A percentile compares a stretch with the other conserved stretches of the same genome.
Evolutionary conservation across 2,888 invertebrate species (phyloP).

Genomic region (Spilosoma lubricipeda): DNA sequence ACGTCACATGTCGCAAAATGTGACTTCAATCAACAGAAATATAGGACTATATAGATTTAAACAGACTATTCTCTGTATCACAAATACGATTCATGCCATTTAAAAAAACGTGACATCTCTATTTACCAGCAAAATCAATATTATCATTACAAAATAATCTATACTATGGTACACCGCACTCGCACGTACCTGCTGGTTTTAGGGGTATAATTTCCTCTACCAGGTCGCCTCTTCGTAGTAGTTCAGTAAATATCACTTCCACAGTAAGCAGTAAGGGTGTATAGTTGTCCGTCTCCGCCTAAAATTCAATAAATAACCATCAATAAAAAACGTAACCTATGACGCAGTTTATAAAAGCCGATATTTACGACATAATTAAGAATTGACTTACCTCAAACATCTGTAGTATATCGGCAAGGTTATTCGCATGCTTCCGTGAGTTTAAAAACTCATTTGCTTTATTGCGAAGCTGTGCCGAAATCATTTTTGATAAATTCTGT

Average conservation of each 20-base stretch:
- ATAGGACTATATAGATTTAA: conserved; percentile 10
- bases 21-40: conserved; percentile 35
- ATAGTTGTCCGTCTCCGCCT: conserved; percentile 80
- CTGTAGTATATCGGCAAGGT: conserved; percentile 89
- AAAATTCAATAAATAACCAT: conserved; percentile 62
- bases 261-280: conserved; percentile 88
- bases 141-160: conserved; percentile 48
- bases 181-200: conserved; percentile 83
- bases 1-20: conserved; percentile 66
- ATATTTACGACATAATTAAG: conserved; percentile 24
- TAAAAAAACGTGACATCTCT: conserved; percentile 15
- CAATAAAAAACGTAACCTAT: conserved; percentile 65
- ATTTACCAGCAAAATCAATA: conserved; percentile 65
- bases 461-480: conserved; percentile 88
- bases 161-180: conserved; percentile 40
- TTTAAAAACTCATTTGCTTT: conserved; percentile 91
- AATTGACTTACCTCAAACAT: conserved; percentile 87
- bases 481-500: conserved; percentile 84
- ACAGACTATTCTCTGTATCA: background rate
- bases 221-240: conserved; percentile 89
- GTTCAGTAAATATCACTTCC: conserved; percentile 90
- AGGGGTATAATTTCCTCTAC: conserved; percentile 86
- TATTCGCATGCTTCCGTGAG: conserved; percentile 88
- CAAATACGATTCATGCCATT: conserved; percentile 1
- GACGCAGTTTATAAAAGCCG: conserved; percentile 60